phyloP scores from a whole-genome alignment of 37 sponge, comb jelly and placozoan genomes.

The Eunapius fragilis region DNA sequence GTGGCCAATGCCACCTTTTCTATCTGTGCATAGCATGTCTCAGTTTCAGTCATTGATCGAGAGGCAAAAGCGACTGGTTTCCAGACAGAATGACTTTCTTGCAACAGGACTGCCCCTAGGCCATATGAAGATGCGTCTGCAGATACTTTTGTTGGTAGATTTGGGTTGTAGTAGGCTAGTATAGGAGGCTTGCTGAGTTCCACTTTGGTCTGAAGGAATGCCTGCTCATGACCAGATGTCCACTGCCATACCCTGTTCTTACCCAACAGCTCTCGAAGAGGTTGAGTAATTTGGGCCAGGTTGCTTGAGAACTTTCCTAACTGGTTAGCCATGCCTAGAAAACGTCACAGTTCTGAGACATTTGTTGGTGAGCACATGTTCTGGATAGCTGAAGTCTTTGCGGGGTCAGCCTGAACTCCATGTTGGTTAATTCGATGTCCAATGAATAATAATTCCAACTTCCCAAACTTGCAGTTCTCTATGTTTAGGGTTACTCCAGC shows the following conservation, averaged over 20 bases:
- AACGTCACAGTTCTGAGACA: background rate
- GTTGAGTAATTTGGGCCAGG: constrained; percentile 16
- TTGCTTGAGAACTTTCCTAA: background rate
- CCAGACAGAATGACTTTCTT: constrained; percentile 30
- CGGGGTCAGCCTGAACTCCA: too few species aligned
- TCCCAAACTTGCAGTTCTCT: too few species aligned
- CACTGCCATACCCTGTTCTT: constrained; percentile 17
- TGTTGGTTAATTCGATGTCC: too few species aligned
- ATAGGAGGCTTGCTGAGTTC: constrained; percentile 21
- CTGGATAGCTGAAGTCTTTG: too few species aligned
- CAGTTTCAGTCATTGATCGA: constrained; percentile 32
- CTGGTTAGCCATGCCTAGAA: constrained; percentile 49
- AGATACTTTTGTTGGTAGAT: constrained; percentile 1
- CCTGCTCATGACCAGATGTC: constrained; percentile 30
- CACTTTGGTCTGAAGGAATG: constrained; percentile 37
- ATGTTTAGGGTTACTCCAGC: too few species aligned
- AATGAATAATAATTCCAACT: too few species aligned
- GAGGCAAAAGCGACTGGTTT: constrained; percentile 53
- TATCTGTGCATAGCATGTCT: constrained; percentile 48
- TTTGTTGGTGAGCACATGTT: constrained; percentile 2
- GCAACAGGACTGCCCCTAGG: constrained; percentile 55
- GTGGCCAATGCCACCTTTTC: constrained; percentile 56
- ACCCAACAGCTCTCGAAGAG: constrained; percentile 24
- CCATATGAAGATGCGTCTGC: constrained; percentile 53
- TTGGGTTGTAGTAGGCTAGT: constrained; percentile 34